Evolutionary conservation across 1,140 invertebrate genomes (phyloP), one percentile per base, ranked within the genome.

Genomic region (Diabrotica undecimpunctata): DNA sequence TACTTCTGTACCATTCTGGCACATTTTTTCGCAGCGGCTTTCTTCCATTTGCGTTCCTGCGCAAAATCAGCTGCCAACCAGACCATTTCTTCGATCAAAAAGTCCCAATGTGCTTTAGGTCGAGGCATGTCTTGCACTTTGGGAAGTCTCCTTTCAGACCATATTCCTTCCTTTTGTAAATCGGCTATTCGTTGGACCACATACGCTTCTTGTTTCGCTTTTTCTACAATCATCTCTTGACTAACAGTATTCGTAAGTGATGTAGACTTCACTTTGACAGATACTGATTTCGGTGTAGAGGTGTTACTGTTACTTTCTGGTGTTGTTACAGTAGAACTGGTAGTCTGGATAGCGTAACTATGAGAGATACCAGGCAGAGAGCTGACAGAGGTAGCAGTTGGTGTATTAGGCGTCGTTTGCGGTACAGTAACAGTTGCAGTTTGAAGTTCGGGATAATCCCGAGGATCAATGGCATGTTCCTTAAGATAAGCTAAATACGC

Each of bases 21-120:
- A 77, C 91, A 92, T 80, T 98, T 98, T 80, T 94, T 96, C 0
- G 96, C 95, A 7, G 92, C 91, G 55, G 91, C 90, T 80, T 96
- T 96, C 76, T 99, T 99, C 95, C 94, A 97, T 78, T 97, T 98
- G 56, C 96, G 83, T 81, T 99, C 97, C 79, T 97, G 93, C 38
- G 92, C 92, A 84, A 99, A 99, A 81, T 99, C 97, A 13, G 94
- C 91, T 46, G 96, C 93, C 59, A 99, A 83, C 97, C 97, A 99
- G 25, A 91, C 90, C 94, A 99, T 98, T 81, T 99, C 97, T 79
- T 99, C 97, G 8, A 99, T 79, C 56, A 99, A 83, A 80, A 97
- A 99, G 79, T 99, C 97, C 96, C 96, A 99, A 78, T 99, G 97
- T n/a, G 91, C 90, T 83, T 98, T 98, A 12, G 87, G 83, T 71